Evolutionary conservation across 2,888 invertebrate species (phyloP).

Genomic region (Portevinia maculata): DNA sequence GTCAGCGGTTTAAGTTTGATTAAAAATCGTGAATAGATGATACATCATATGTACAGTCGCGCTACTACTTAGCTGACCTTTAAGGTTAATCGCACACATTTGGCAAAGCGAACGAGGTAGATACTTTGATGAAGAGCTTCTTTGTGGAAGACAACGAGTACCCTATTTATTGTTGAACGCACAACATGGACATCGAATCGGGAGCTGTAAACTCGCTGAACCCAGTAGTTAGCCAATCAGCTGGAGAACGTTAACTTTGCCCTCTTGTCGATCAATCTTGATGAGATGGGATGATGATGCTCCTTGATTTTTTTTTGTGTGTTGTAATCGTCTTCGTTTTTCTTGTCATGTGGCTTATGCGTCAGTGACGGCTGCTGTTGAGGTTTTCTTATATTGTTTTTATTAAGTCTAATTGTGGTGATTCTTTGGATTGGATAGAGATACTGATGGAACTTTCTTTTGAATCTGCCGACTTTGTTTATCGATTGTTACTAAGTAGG

Average conservation of each 20-base stretch:
- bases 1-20: conserved; percentile 58
- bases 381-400: conserved; percentile 25
- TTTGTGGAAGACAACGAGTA: not conserved
- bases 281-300: conserved; percentile 48
- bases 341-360: conserved; percentile 64
- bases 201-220: conserved; percentile 4
- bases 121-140: conserved; percentile 44
- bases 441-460: conserved; percentile 68
- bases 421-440: conserved; percentile 34
- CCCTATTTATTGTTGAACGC: conserved; percentile 1
- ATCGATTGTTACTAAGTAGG: conserved; percentile 29
- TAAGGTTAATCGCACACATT: conserved; percentile 68
- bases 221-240: conserved; percentile 58
- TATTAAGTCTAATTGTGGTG: conserved; percentile 66
- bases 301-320: conserved; percentile 8
- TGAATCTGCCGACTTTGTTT: conserved; percentile 36
- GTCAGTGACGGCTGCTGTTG: conserved; percentile 33
- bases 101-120: conserved; percentile 48
- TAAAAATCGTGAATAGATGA: conserved; percentile 54
- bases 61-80: conserved; percentile 61
- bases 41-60: conserved; percentile 16
- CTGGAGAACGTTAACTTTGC: conserved; percentile 65
- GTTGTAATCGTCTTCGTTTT: not conserved
- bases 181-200: conserved; percentile 16
- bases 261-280: conserved; percentile 67